Conservation (phyloP, 2,113 vertebrate genomes). For the Myotis brandtii region DNA sequence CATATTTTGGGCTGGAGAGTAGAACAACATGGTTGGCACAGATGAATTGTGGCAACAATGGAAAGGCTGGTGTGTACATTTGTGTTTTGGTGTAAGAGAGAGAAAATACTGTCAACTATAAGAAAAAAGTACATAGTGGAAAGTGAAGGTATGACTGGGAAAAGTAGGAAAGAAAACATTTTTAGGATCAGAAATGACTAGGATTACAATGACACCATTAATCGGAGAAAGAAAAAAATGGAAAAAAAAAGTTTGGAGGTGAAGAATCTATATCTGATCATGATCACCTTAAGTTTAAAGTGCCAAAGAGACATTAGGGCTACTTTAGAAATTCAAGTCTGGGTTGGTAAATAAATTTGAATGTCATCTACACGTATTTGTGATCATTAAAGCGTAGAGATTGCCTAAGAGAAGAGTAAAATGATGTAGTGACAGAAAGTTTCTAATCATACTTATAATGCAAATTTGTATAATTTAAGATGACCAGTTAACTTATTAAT, state of each 20-base stretch:
- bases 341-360: not conserved
- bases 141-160: not conserved
- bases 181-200: not conserved
- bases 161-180: not conserved
- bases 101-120: not conserved
- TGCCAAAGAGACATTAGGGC: not conserved
- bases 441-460: not conserved
- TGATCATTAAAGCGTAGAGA: not conserved
- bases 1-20: not conserved
- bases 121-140: not conserved
- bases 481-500: not conserved
- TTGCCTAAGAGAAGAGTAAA: not conserved
- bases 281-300: not conserved
- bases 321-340: constrained; percentile 12
- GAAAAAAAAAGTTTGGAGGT: not conserved
- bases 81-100: not conserved
- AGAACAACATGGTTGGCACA: not conserved
- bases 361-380: not conserved
- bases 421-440: not conserved
- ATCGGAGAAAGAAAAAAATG: not conserved
- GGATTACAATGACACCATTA: not conserved
- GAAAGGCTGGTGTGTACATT: not conserved
- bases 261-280: not conserved
- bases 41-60: not conserved
- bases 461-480: not conserved